Base-by-base conservation (phyloP, 2,797 vertebrate genomes). In the Pitangus sulphuratus region DNA sequence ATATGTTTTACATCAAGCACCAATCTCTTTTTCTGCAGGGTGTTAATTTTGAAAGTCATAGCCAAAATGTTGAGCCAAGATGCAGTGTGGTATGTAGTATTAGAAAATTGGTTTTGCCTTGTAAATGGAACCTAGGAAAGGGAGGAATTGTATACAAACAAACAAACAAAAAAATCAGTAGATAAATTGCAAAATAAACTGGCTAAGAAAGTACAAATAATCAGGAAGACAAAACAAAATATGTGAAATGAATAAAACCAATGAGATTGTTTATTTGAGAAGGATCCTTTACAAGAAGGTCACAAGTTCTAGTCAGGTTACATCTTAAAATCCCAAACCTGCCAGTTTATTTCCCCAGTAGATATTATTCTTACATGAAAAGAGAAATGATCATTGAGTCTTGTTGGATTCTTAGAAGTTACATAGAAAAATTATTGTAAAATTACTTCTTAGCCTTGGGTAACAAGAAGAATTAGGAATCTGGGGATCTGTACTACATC, bases 391-490 rank as follows among this genome's bases (percentile, higher is more conserved):
- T 40, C 26, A 10, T 33, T 58, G 72, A 77, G 16, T 81, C 85
- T 77, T 76, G 37, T 51, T 42, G n/a, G 37, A 39, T 42, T 68
- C 62, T 82, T 80, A 92, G 24, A 89, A 71, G n/a, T 77, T 82
- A 40, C 26, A 62, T 5, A 60, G 45, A 84, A 86, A 96, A 93
- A 84, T 15, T 92, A 80, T 80, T 89, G 48, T 69, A 78, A 82
- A 72, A 72, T 86, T 95, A 39, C 22, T 33, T 22, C 58, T 87
- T 88, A 92, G 75, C 65, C 72, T 86, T 91, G 65, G 33, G 28
- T 86, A 84, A 57, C 35, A 87, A 70, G 79, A 93, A 85, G 61
- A 80, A 88, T 13, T 58, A 10, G 50, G 62, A 84, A 87, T 87
- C 28, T 75, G n/a, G 31, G 44, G 44, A 79, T 35, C 17, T 68